Base-by-base conservation (phyloP, 2,797 vertebrate species). In the Sebastes oblongus region DNA sequence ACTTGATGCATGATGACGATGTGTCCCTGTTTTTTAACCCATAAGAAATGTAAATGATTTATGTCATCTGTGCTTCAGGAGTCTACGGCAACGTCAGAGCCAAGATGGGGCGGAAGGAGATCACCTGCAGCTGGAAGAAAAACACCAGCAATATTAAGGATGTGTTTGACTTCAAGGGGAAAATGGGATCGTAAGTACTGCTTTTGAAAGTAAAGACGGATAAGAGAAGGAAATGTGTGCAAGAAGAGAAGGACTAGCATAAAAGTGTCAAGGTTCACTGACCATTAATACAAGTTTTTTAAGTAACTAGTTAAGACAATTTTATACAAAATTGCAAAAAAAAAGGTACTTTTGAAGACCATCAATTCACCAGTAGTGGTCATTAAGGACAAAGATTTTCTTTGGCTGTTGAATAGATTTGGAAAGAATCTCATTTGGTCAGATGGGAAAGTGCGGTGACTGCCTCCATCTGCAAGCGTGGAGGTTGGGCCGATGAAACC, bases 101-200 rank as follows among this genome's bases (percentile, higher is more conserved):
- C 94, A 92, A 86, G 13, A 98, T 98, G 97, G 97, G 97, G 75
- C 94, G 93, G 71, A 97, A 97, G 80, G 96, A 98, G 72, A 97
- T 97, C 22, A 94, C 95, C 78, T 94, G 95, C 85, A 96, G 95
- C 89, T 98, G 98, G 98, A 98, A 97, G 95, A 99, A 98, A 71
- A 97, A 91, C 87, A 97, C 94, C 1, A 96, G 72, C 89, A 98
- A 98, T 91, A 99, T 99, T 87, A 96, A 96, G 9, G 97, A 98
- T 24, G 96, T 97, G 1, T 98, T 98, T 85, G 95, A 97, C 70
- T 98, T 99, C 93, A 96, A 97, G 92, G 97, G 97, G 70, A 96
- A 96, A 20, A 96, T 99, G 86, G 98, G 98, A 66, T 97, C 97
- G 98, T 99, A 92, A 98, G 98, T 98, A 86, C 24, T 5, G 14